Evolutionary conservation across 2,113 vertebrate species (phyloP), one percentile per base, ranked within the genome.

Genomic region (Pantherophis guttatus): DNA sequence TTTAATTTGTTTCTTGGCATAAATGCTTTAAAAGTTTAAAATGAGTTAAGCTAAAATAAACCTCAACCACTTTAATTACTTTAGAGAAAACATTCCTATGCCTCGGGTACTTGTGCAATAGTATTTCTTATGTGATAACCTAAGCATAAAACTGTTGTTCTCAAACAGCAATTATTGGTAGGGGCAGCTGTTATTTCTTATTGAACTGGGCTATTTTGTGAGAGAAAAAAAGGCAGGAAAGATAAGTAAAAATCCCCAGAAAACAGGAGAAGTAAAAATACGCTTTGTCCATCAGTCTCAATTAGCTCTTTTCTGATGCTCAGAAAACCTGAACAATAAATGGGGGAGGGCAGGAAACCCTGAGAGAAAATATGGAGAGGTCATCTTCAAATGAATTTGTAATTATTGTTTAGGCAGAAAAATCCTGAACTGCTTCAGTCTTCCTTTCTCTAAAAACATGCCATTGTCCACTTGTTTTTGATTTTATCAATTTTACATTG

Each of bases 401-500:
- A 94, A 90, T 1, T 90, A 6, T 7, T n/a, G n/a, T 48, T 33
- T n/a, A 93, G 93, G 48, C 65, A 91, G 92, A 88, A 87, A 48
- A 87, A 52, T 23, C 59, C 24, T 92, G 86, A 87, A 52, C 6
- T 24, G 33, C 12, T 12, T 58, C 44, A 48, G 44, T 58, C 21
- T 44, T 53, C n/a, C 26, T 93, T 88, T 90, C 88, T 52, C 88
- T 93, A 92, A 91, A 92, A 93, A 3, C 70, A 24, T 24, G 29
- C 48, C 93, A 93, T n/a, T 85, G 48, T 29, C 95, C 23, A 95
- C 88, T 89, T 95, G 88, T 95, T 96, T 94, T 91, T 9, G 8
- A 96, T 96, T 96, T 97, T 93, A 96, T 95, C 0, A 94, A 87
- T 95, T 96, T 93, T 96, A 93, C 90, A 92, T 92, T 94, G 75